Conservation (phyloP, 2,113 vertebrate genomes). For the Nanorana parkeri region DNA sequence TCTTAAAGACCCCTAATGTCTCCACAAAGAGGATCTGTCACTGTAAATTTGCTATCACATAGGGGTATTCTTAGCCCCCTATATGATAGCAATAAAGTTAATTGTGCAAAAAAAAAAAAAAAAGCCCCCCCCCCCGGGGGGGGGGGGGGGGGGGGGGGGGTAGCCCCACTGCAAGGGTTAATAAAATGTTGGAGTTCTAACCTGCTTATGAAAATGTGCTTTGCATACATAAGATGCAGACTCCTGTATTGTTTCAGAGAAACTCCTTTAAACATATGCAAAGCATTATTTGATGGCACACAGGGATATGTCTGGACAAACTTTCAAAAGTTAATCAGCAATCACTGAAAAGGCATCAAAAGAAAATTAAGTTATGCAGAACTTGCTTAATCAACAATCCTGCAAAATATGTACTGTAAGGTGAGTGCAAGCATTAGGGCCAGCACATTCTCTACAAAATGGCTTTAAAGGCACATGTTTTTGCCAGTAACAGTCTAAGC, state of each 20-base stretch:
- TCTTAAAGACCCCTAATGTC: too few relatives aligned
- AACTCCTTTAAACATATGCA: slow-evolving; percentile 25
- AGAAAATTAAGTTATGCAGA: slow-evolving; percentile 39
- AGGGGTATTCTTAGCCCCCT: too few relatives aligned
- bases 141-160: too few relatives aligned
- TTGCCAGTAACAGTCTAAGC: slow-evolving; percentile 45
- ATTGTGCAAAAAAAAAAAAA: too few relatives aligned
- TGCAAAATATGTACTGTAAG: slow-evolving; percentile 49
- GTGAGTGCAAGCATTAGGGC: slow-evolving; percentile 35
- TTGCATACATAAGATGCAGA: not conserved
- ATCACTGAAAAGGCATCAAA: slow-evolving; percentile 47
- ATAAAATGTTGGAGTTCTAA: too few relatives aligned
- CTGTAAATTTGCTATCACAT: too few relatives aligned
- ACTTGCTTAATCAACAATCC: slow-evolving; percentile 39
- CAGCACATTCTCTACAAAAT: slow-evolving; percentile 41
- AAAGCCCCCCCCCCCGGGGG: too few relatives aligned
- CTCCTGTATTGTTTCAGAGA: slow-evolving; percentile 11
- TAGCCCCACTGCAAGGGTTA: too few relatives aligned
- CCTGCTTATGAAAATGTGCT: too few relatives aligned
- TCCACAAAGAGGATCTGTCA: too few relatives aligned
- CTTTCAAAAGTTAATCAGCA: slow-evolving; percentile 41
- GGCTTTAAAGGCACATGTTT: slow-evolving; percentile 29
- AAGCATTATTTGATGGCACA: slow-evolving; percentile 39
- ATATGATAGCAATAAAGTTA: too few relatives aligned
- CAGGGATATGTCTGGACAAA: slow-evolving; percentile 21